Evolutionary conservation across 2,113 vertebrate genomes (phyloP).

Genomic region (Aspiorhynchus laticeps): DNA sequence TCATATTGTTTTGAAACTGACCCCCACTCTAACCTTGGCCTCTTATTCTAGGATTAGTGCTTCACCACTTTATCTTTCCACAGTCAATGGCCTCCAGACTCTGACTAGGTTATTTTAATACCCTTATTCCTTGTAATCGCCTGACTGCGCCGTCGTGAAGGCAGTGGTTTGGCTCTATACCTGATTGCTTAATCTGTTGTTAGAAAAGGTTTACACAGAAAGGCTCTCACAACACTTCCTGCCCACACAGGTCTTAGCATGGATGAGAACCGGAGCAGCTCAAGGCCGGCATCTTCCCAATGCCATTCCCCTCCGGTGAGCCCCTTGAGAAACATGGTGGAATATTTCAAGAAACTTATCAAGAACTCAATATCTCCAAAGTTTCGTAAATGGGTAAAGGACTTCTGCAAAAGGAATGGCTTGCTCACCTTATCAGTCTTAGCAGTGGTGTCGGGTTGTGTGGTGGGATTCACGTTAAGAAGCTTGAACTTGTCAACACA

Average conservation of each 20-base stretch:
- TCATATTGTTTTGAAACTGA: not conserved
- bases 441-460: constrained; percentile 80
- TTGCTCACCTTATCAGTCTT: constrained; percentile 82
- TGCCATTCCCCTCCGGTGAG: not conserved
- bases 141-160: constrained; percentile 48
- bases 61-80: constrained; percentile 10
- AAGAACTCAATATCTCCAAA: constrained; percentile 54
- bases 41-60: constrained; percentile 6
- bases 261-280: constrained; percentile 19
- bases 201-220: constrained; percentile 59
- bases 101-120: constrained; percentile 28
- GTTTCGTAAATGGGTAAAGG: constrained; percentile 52
- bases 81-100: constrained; percentile 11
- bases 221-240: constrained; percentile 58
- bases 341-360: constrained; percentile 44
- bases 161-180: constrained; percentile 43
- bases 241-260: constrained; percentile 9
- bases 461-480: constrained; percentile 81
- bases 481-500: constrained; percentile 79
- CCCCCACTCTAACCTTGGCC: not conserved
- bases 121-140: constrained; percentile 56
- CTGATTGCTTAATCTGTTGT: constrained; percentile 67
- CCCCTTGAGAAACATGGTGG: constrained; percentile 57
- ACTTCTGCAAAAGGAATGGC: constrained; percentile 82
- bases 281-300: constrained; percentile 25